A percentile compares a stretch with the other conserved stretches of the same genome.
Conservation (phyloP, 2,113 vertebrate species). For the Rhabdornis inornatus region DNA sequence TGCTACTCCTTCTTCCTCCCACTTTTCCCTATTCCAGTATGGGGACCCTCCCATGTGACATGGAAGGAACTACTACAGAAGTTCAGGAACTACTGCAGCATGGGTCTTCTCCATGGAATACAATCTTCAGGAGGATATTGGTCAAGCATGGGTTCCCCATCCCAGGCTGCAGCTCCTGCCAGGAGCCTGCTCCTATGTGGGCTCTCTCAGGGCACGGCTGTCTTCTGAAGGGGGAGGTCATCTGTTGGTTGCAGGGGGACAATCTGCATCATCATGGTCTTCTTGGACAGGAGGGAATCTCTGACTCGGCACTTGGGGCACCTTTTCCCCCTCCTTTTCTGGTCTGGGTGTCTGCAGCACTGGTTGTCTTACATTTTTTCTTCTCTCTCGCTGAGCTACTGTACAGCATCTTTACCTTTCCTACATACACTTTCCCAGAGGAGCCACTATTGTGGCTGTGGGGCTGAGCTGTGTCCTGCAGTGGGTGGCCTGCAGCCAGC, state of each 20-base stretch:
- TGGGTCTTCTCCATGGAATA: background rate
- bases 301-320: background rate
- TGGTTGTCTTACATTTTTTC: background rate
- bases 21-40: background rate
- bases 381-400: background rate
- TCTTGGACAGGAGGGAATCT: background rate
- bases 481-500: background rate
- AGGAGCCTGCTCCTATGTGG: background rate
- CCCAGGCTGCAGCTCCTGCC: background rate
- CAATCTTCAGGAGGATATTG: background rate
- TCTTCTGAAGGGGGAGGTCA: background rate
- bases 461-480: accelerated
- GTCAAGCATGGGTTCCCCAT: background rate
- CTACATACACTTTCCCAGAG: accelerated
- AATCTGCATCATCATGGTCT: background rate
- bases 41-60: background rate
- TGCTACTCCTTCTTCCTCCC: background rate
- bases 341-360: background rate
- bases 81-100: background rate
- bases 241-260: background rate
- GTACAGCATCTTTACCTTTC: background rate
- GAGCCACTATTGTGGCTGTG: background rate
- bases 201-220: background rate
- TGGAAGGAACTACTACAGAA: too few relatives aligned
- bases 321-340: background rate